Evolutionary conservation across 2,113 vertebrate species (phyloP).

Genomic region (Oryzias curvinotus): DNA sequence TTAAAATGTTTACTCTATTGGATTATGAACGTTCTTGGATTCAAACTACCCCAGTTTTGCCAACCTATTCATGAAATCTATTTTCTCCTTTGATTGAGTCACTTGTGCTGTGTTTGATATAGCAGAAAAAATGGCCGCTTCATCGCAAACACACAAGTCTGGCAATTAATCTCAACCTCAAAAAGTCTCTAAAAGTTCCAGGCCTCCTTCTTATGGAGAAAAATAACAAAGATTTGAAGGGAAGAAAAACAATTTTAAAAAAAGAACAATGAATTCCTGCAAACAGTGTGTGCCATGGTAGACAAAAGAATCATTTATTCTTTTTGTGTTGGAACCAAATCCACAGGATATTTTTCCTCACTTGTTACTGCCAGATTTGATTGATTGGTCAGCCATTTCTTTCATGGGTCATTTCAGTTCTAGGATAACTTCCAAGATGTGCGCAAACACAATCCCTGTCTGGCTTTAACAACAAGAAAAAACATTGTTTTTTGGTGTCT

Average conservation of each 20-base stretch:
- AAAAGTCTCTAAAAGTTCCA: not conserved
- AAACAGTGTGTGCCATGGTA: constrained; percentile 12
- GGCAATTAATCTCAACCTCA: constrained; percentile 33
- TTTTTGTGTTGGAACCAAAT: constrained; percentile 37
- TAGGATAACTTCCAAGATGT: constrained; percentile 39
- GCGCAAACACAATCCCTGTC: constrained; percentile 31
- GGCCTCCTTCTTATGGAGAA: not conserved
- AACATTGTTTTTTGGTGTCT: constrained; percentile 51
- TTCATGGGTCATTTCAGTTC: constrained; percentile 48
- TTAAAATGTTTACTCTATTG: too few species aligned
- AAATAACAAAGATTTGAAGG: not conserved
- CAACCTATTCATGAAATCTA: constrained; percentile 53
- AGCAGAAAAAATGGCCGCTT: constrained; percentile 32
- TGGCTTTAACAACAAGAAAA: constrained; percentile 36
- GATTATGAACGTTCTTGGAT: too few species aligned
- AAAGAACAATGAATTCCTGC: constrained; percentile 10
- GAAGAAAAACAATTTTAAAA: not conserved
- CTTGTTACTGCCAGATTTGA: constrained; percentile 45
- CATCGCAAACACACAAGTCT: constrained; percentile 55
- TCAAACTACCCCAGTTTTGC: constrained; percentile 3
- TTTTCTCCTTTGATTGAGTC: too few species aligned
- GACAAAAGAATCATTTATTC: constrained; percentile 29
- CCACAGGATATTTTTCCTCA: constrained; percentile 27
- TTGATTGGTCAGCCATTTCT: constrained; percentile 46
- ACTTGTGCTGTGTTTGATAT: too few species aligned